Evolutionary conservation across 2,888 invertebrate species (phyloP).

Genomic region (Athrips mouffetella): DNA sequence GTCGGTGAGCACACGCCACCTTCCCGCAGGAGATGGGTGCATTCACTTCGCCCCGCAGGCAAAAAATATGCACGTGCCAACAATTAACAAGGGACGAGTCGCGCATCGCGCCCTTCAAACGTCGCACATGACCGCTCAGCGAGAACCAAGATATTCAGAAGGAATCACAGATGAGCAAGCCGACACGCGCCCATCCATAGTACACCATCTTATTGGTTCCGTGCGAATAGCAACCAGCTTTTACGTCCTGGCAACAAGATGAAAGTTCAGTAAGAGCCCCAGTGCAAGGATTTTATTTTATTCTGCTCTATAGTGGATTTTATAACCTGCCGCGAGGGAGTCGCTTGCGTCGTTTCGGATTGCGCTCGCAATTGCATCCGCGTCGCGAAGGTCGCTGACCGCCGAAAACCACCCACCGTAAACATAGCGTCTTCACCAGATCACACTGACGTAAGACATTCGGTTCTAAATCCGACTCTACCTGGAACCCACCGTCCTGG

Average conservation of each 20-base stretch:
- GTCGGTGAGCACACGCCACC: slow-evolving; percentile 52
- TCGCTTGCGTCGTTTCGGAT: slow-evolving; percentile 43
- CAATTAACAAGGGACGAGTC: slow-evolving; percentile 59
- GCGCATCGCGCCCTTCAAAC: slow-evolving; percentile 43
- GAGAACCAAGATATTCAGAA: slow-evolving; percentile 47
- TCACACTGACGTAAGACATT: slow-evolving; percentile 17
- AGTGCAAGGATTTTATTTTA: slow-evolving; percentile 34
- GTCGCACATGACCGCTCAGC: slow-evolving; percentile 58
- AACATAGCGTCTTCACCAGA: slow-evolving; percentile 41
- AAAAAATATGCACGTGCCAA: slow-evolving; percentile 70
- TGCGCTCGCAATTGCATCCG: slow-evolving; percentile 40
- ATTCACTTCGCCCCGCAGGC: slow-evolving; percentile 47
- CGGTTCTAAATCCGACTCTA: slow-evolving; percentile 17
- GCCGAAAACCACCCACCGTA: slow-evolving; percentile 62
- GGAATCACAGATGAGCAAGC: slow-evolving; percentile 55
- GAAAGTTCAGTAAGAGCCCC: slow-evolving; percentile 27
- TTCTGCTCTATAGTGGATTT: slow-evolving; percentile 42
- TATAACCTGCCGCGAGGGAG: slow-evolving; percentile 44
- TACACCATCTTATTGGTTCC: slow-evolving; percentile 47
- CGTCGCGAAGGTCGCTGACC: slow-evolving; percentile 69
- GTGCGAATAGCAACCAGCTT: slow-evolving; percentile 47
- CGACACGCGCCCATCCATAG: slow-evolving; percentile 54
- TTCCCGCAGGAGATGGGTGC: slow-evolving; percentile 47
- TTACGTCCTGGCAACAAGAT: slow-evolving; percentile 46
- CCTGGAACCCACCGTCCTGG: slow-evolving; percentile 22